Base-by-base conservation (phyloP, 2,797 vertebrate genomes). In the Morelia viridis region DNA sequence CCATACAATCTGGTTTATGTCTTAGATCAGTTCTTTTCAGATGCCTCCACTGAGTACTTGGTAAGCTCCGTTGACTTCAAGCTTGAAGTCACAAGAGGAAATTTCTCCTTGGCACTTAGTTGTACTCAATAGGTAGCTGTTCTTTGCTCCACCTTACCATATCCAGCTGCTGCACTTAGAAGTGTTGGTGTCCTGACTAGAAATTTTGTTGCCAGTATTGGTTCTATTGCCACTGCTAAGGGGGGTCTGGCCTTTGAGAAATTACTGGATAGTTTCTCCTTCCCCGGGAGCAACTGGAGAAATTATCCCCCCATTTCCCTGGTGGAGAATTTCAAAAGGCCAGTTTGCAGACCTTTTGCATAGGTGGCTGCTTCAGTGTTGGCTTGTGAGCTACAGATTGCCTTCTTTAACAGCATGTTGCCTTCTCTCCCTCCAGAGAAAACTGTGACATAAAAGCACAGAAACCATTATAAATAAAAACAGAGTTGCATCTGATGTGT, bases 381-480 rank as follows among this genome's bases (percentile, higher is more conserved):
- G 62, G 11, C 22, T 24, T 28, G 35, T 4, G 53, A n/a, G 28
- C 19, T 50, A 60, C 10, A 19, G 28, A 89, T 89, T 89, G 35
- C 4, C 7, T 60, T 41, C n/a, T 64, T 89, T 35, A 65, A 56
- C n/a, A 56, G 53, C 71, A 24, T 12, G 24, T 28, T 2, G 13
- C 58, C 53, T 35, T 68, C 31, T 71, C 46, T 17, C 56, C 85
- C 11, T 80, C 53, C 61, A 60, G 26, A 46, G 28, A 50, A 31
- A 65, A 24, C 26, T 26, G 9, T 15, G 46, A 24, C 60, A 57
- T 85, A 41, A 89, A 71, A 85, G 57, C 46, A 26, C 28, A 71
- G 28, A 35, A 53, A 89, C 84, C 15, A 35, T 12, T 56, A 83
- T 57, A 84, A 83, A 88, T 92, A 92, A 84, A 92, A 92, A 65